Conservation (phyloP, 2,797 vertebrate genomes). For the Mus caroli region DNA sequence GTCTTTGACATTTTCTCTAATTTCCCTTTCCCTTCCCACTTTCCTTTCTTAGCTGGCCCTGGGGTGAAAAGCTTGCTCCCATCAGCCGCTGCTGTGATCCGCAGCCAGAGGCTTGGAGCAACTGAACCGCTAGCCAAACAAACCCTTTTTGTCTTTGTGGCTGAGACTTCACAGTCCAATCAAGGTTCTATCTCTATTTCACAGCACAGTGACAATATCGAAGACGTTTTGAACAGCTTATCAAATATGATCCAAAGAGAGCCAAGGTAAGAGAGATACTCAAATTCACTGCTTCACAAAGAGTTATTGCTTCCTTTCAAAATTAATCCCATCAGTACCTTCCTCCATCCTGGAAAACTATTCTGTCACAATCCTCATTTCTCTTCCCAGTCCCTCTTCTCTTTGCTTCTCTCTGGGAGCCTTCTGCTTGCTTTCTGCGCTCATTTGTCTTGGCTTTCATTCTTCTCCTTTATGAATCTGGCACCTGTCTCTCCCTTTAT, state of each 20-base stretch:
- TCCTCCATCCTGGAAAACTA: constrained; percentile 1
- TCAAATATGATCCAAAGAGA: background rate
- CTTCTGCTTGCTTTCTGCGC: background rate
- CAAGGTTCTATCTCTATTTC: constrained; percentile 26
- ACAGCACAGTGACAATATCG: background rate
- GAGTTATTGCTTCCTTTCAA: constrained; percentile 29
- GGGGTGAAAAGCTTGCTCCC: background rate
- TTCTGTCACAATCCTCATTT: background rate
- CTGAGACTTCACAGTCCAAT: constrained; percentile 25
- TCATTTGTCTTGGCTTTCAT: background rate
- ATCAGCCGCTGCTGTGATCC: background rate
- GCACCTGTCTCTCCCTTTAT: background rate
- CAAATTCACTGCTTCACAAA: background rate
- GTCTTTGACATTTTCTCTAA: background rate
- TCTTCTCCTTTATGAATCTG: background rate
- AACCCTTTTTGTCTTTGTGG: background rate
- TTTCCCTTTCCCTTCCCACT: constrained; percentile 14
- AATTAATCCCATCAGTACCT: background rate
- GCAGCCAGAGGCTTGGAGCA: background rate
- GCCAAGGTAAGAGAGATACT: background rate
- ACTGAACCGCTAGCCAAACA: background rate
- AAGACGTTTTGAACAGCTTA: background rate
- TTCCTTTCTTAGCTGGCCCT: background rate
- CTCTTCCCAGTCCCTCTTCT: background rate
- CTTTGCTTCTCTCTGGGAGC: background rate